These are phyloP conservation scores for Propithecus coquereli DNA, from an alignment of 2,113 vertebrate genomes.

Conservation along the genomic window DNA sequence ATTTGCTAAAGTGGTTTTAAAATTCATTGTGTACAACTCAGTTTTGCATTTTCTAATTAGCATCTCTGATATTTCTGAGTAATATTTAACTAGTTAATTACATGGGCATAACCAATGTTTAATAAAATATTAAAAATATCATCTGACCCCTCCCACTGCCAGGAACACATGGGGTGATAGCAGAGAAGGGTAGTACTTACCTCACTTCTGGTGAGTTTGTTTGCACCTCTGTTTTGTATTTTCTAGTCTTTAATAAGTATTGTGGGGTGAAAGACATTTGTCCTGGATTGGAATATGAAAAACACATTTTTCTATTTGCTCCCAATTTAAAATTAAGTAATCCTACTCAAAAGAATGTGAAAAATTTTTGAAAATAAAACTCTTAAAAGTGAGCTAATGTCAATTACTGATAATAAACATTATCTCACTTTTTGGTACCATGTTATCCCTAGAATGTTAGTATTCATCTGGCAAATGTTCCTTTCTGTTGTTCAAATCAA, in stretches of 20 bases:
- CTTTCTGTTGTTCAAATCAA: constrained; percentile 13
- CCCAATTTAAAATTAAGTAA: constrained; percentile 74
- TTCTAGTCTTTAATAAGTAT: constrained; percentile 55
- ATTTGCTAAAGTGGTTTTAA: constrained; percentile 21
- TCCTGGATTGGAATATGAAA: constrained; percentile 65
- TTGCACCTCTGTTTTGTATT: constrained; percentile 51
- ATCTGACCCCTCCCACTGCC: constrained; percentile 27
- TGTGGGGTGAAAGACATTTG: constrained; percentile 75
- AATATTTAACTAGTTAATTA: constrained; percentile 39
- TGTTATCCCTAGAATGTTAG: neutral
- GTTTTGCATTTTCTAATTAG: constrained; percentile 39
- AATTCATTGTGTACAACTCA: constrained; percentile 38
- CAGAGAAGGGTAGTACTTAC: neutral
- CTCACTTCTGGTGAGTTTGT: constrained; percentile 9
- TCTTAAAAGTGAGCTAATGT: constrained; percentile 71
- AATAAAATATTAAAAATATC: constrained; percentile 46
- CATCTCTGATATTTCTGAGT: constrained; percentile 24
- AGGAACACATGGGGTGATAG: neutral
- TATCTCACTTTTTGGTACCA: constrained; percentile 40
- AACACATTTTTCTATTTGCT: constrained; percentile 77
- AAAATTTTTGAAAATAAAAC: constrained; percentile 60
- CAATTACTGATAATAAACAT: constrained; percentile 58
- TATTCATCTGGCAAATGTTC: constrained; percentile 40
- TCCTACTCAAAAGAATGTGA: constrained; percentile 68
- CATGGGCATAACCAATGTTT: constrained; percentile 12